These are phyloP conservation scores for Musca domestica DNA, from an alignment of 1,140 invertebrate genomes.

Conservation along the genomic window DNA sequence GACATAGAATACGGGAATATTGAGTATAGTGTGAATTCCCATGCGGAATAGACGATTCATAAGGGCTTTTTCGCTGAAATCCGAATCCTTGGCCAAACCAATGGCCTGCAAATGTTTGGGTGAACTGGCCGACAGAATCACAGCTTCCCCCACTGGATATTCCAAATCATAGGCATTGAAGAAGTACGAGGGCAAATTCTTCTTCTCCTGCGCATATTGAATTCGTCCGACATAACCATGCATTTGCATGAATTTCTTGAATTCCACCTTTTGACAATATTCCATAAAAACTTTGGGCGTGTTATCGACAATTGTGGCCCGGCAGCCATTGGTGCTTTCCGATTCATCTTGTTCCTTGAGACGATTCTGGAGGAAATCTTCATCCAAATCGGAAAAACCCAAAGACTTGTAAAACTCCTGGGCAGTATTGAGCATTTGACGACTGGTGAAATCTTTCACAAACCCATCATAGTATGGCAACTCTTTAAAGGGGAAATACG, in stretches of 20 bases:
- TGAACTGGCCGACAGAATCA: constrained; percentile 63
- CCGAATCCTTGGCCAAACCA: constrained; percentile 33
- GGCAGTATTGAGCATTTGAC: constrained; percentile 38
- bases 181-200: constrained; percentile 58
- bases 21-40: constrained; percentile 47
- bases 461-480: constrained; percentile 45
- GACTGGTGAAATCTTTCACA: constrained; percentile 35
- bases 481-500: constrained; percentile 37
- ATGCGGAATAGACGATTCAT: constrained; percentile 59
- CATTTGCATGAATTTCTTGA: constrained; percentile 51
- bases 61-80: constrained; percentile 36
- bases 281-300: constrained; percentile 44
- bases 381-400: constrained; percentile 36
- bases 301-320: constrained; percentile 44
- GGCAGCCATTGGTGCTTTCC: constrained; percentile 41
- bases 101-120: constrained; percentile 57
- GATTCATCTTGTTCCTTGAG: constrained; percentile 45
- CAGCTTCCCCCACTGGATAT: constrained; percentile 69
- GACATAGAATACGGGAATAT: constrained; percentile 46
- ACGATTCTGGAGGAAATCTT: constrained; percentile 39
- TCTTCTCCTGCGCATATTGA: constrained; percentile 69
- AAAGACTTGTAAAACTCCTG: constrained; percentile 44
- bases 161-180: constrained; percentile 64
- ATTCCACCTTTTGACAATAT: constrained; percentile 48
- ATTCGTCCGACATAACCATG: constrained; percentile 80